Evolutionary conservation across 2,797 vertebrate genomes (phyloP).

Genomic region (Alca torda): DNA sequence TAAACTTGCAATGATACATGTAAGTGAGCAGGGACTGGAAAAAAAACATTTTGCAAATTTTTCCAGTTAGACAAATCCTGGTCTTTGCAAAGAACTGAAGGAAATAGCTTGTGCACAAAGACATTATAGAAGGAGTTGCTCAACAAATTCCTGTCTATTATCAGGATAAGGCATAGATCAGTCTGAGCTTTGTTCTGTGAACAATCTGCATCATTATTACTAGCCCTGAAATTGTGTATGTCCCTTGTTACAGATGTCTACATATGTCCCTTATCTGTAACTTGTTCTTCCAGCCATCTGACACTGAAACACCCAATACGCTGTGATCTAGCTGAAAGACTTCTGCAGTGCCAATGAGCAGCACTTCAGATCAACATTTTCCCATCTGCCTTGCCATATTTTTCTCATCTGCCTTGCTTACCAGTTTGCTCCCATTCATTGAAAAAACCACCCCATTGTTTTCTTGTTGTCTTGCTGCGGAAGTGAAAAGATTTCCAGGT

Average conservation of each 20-base stretch:
- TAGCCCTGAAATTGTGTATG: background rate
- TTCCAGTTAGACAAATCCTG: background rate
- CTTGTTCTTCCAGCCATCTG: background rate
- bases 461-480: background rate
- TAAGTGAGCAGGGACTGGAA: background rate
- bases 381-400: background rate
- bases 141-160: background rate
- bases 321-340: background rate
- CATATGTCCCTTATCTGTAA: background rate
- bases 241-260: background rate
- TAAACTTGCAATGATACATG: background rate
- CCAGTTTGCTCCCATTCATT: background rate
- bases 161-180: background rate
- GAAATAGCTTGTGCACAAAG: background rate
- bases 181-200: background rate
- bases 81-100: background rate
- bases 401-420: background rate
- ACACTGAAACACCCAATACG: background rate
- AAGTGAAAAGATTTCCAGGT: background rate
- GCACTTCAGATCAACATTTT: background rate
- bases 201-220: background rate
- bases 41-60: background rate
- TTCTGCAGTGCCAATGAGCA: background rate
- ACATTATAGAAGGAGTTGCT: background rate
- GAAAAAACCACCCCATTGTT: background rate